These are phyloP conservation scores for Hypanus sabinus DNA, from an alignment of 2,113 vertebrate species.

Conservation along the genomic window DNA sequence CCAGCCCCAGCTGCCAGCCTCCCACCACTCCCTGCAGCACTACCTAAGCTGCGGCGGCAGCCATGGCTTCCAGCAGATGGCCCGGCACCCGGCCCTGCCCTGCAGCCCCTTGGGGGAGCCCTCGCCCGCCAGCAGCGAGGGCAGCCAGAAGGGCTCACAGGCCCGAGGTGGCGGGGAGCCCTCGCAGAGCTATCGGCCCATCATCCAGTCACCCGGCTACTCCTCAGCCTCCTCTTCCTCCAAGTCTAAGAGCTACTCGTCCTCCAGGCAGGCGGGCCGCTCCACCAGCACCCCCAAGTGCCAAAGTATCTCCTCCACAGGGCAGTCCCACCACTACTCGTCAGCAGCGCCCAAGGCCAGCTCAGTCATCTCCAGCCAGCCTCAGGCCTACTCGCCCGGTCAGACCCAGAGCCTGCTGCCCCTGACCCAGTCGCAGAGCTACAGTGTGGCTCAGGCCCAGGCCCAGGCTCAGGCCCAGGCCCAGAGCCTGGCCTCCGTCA, in stretches of 20 bases:
- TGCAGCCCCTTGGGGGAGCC: slow-evolving; percentile 84
- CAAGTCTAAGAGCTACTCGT: slow-evolving; percentile 51
- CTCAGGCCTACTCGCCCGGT: slow-evolving; percentile 51
- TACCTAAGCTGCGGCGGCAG: slow-evolving; percentile 84
- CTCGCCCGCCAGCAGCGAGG: slow-evolving; percentile 63
- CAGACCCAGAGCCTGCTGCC: slow-evolving; percentile 48
- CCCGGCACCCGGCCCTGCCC: slow-evolving; percentile 65
- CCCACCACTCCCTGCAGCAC: slow-evolving; percentile 80
- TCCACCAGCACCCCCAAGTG: slow-evolving; percentile 68
- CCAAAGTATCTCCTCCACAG: slow-evolving; percentile 55
- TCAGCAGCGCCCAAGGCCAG: slow-evolving; percentile 69
- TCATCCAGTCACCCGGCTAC: slow-evolving; percentile 77
- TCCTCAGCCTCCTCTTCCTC: slow-evolving; percentile 51
- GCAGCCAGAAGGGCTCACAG: slow-evolving; percentile 49
- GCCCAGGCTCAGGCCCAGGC: slow-evolving; percentile 68
- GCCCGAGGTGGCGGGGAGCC: slow-evolving; percentile 37
- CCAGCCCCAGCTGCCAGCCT: slow-evolving; percentile 66
- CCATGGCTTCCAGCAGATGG: slow-evolving; percentile 69
- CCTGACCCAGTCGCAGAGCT: slow-evolving; percentile 64
- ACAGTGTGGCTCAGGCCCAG: slow-evolving; percentile 71
- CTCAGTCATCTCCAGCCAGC: slow-evolving; percentile 71
- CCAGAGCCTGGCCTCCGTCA: slow-evolving; percentile 61
- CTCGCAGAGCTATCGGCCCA: slow-evolving; percentile 70
- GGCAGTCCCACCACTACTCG: slow-evolving; percentile 48
- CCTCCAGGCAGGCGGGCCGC: slow-evolving; percentile 51